Conservation (phyloP, 1,140 invertebrate species). For the Ericerus pela region DNA sequence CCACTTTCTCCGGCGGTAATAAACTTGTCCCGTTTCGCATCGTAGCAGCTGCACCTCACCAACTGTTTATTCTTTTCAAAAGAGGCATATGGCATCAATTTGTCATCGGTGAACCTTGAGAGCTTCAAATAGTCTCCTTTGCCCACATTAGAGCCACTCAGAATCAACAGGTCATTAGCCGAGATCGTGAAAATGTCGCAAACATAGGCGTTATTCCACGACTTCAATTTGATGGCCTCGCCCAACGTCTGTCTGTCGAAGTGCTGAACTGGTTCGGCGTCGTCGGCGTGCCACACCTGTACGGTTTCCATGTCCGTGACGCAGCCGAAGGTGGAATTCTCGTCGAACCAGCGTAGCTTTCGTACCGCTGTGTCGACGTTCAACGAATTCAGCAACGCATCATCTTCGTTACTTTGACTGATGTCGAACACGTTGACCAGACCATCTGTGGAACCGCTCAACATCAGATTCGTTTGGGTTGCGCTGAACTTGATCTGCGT, state of each 20-base stretch:
- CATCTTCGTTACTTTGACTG: constrained; percentile 54
- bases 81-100: constrained; percentile 9
- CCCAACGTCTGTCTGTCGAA: constrained; percentile 41
- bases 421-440: constrained; percentile 76
- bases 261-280: constrained; percentile 38
- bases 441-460: constrained; percentile 66
- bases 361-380: constrained; percentile 65
- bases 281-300: constrained; percentile 51
- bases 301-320: constrained; percentile 53
- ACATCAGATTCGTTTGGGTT: constrained; percentile 46
- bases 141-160: constrained; percentile 27
- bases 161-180: constrained; percentile 35
- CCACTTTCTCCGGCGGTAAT: constrained; percentile 5
- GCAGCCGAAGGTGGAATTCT: constrained; percentile 32
- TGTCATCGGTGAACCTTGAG: not conserved
- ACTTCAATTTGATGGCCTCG: constrained; percentile 30
- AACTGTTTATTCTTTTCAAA: constrained; percentile 23
- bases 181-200: constrained; percentile 12
- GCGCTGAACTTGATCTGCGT: constrained; percentile 67
- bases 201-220: constrained; percentile 20
- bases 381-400: constrained; percentile 60
- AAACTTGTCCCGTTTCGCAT: constrained; percentile 5
- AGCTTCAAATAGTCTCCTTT: constrained; percentile 19
- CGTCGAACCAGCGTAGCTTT: constrained; percentile 19
- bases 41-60: constrained; percentile 21